These are phyloP conservation scores for Ischnus inquisitorius DNA, from an alignment of 2,888 invertebrate species.

Conservation along the genomic window DNA sequence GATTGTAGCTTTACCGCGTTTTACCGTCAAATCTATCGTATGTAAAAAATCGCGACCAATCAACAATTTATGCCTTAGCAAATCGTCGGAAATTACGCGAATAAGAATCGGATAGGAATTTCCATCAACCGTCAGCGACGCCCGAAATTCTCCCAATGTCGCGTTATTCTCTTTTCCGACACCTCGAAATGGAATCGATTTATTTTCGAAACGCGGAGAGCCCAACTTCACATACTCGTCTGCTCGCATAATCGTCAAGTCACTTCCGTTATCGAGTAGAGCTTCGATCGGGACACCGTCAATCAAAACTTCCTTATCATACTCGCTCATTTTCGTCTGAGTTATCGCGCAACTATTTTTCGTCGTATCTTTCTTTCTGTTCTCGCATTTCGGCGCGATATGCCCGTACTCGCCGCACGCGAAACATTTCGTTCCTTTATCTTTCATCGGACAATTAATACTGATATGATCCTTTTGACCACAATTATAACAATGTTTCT, in stretches of 20 bases:
- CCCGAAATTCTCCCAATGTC: slow-evolving; percentile 48
- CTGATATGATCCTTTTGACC: slow-evolving; percentile 48
- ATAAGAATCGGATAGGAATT: slow-evolving; percentile 54
- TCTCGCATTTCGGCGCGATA: slow-evolving; percentile 56
- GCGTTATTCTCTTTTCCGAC: slow-evolving; percentile 48
- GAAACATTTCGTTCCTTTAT: slow-evolving; percentile 65
- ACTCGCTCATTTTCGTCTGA: not conserved
- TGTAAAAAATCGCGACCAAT: slow-evolving; percentile 67
- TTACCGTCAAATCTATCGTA: slow-evolving; percentile 42
- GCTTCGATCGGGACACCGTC: slow-evolving; percentile 16
- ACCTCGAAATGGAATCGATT: slow-evolving; percentile 62
- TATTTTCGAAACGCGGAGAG: slow-evolving; percentile 13
- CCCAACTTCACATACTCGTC: slow-evolving; percentile 21
- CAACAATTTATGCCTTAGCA: slow-evolving; percentile 49
- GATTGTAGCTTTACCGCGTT: slow-evolving; percentile 18
- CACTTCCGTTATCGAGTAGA: slow-evolving; percentile 37
- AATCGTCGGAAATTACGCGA: slow-evolving; percentile 60
- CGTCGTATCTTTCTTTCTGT: slow-evolving; percentile 21
- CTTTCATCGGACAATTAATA: slow-evolving; percentile 56
- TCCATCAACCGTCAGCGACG: slow-evolving; percentile 55
- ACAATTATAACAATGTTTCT: slow-evolving; percentile 53
- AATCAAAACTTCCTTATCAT: slow-evolving; percentile 38
- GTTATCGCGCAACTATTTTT: slow-evolving; percentile 24
- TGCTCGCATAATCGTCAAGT: slow-evolving; percentile 26
- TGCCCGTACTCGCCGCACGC: slow-evolving; percentile 64